Conservation (phyloP, 2,113 vertebrate species). For the Cololabis saira region DNA sequence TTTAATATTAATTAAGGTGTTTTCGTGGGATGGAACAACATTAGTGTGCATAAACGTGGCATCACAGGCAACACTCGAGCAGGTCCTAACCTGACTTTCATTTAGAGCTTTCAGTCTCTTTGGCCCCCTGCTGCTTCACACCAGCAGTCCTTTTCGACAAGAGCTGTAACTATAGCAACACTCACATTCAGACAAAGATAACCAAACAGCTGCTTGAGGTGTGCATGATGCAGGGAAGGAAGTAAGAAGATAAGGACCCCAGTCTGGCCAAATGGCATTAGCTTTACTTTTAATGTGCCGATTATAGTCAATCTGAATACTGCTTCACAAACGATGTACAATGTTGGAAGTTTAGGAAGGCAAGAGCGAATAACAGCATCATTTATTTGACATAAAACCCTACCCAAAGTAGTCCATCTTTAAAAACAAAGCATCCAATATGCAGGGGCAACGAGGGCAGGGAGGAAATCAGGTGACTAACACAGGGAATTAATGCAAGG, state of each 20-base stretch:
- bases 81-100: constrained; percentile 57
- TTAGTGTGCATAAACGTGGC: background rate
- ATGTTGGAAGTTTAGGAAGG: too few species aligned
- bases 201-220: background rate
- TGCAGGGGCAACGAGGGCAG: too few species aligned
- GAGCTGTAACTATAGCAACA: constrained; percentile 70
- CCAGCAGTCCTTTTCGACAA: constrained; percentile 32
- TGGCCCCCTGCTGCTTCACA: constrained; percentile 39
- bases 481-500: too few species aligned
- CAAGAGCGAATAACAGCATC: too few species aligned
- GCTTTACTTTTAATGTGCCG: background rate
- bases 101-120: constrained; percentile 45
- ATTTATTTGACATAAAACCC: too few species aligned
- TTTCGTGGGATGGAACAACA: constrained; percentile 10
- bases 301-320: background rate
- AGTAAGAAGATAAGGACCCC: background rate
- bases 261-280: background rate
- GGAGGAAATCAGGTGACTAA: too few species aligned
- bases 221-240: background rate
- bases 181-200: constrained; percentile 40
- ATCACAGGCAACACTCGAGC: constrained; percentile 32
- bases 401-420: too few species aligned
- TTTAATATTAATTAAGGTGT: background rate
- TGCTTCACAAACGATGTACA: too few species aligned
- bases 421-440: too few species aligned